Base-by-base conservation (phyloP, 2,113 vertebrate genomes). In the Zosterops hypoxanthus region DNA sequence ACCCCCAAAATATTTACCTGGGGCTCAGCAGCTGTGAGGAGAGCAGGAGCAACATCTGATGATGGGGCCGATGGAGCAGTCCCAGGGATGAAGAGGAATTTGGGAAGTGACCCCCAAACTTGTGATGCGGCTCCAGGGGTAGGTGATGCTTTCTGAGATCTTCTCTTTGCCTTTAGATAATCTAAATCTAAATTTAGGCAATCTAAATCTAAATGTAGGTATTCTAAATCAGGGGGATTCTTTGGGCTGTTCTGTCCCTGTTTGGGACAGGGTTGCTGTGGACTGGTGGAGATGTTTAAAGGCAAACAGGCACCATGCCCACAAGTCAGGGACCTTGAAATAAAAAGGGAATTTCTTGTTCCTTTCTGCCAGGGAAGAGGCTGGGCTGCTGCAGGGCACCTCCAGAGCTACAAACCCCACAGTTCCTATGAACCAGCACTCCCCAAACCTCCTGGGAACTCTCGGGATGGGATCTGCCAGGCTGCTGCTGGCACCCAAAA, bases 251-350 rank as follows among this genome's bases (percentile, higher is more conserved):
- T 46, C 0, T 7, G 5, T 7, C 25, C 25, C 14, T 0, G 22
- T 49, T 49, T 49, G 6, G 34, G 34, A 19, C 19, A 17, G 39
- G 42, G 5, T 29, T 15, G 57, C 49, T 79, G 1, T 6, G 68
- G 44, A n/a, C 17, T 21, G 53, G 13, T 49, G 80, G 52, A 16
- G 87, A 4, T 31, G 47, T 13, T 71, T 14, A 18, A 69, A 56
- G 0, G 2, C 0, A 8, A 60, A 14, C 6, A 2, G 29, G 34
- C 7, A 7, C 16, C 0, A 0, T 49, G 19, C 13, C 21, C 7
- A 2, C 1, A 47, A 21, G 7, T 16, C n/a, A 44, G 19, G 17
- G 7, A 20, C 14, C 17, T 53, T 0, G 0, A 0, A 6, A 31
- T 26, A 28, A 42, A 23, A 50, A 50, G 11, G 13, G 41, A 42